Evolutionary conservation across 2,797 vertebrate genomes (phyloP).

Genomic region (Percopsis omiscomaycus): DNA sequence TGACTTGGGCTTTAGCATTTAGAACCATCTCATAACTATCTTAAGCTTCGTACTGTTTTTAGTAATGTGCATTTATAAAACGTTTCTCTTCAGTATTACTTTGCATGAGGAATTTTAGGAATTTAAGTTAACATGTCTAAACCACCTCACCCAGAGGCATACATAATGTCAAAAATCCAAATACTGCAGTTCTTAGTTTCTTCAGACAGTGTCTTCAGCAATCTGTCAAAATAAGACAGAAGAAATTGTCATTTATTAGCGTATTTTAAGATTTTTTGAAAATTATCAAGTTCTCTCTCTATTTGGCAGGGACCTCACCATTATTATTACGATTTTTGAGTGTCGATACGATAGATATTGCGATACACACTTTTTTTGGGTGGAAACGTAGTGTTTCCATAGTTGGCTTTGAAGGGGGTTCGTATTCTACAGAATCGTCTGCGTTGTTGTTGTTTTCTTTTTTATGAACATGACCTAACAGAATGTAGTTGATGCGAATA

Average conservation of each 20-base stretch:
- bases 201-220: slow-evolving; percentile 27
- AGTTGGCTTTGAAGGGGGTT: too few relatives aligned
- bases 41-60: slow-evolving; percentile 43
- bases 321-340: too few relatives aligned
- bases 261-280: background rate
- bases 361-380: too few relatives aligned
- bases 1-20: too few relatives aligned
- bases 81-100: slow-evolving; percentile 63
- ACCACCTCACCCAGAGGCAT: slow-evolving; percentile 62
- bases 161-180: slow-evolving; percentile 34
- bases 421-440: too few relatives aligned
- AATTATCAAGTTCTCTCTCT: background rate
- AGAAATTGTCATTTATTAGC: background rate
- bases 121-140: slow-evolving; percentile 75
- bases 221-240: slow-evolving; percentile 17
- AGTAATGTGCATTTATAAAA: slow-evolving; percentile 72
- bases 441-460: too few relatives aligned
- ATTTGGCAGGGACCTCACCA: background rate
- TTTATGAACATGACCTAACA: too few relatives aligned
- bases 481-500: too few relatives aligned
- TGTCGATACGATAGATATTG: too few relatives aligned
- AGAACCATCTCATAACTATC: slow-evolving; percentile 46
- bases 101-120: slow-evolving; percentile 71
- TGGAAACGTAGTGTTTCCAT: too few relatives aligned
- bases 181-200: background rate